phyloP scores from a whole-genome alignment of 2,113 vertebrate species.

The Trichechus manatus region DNA sequence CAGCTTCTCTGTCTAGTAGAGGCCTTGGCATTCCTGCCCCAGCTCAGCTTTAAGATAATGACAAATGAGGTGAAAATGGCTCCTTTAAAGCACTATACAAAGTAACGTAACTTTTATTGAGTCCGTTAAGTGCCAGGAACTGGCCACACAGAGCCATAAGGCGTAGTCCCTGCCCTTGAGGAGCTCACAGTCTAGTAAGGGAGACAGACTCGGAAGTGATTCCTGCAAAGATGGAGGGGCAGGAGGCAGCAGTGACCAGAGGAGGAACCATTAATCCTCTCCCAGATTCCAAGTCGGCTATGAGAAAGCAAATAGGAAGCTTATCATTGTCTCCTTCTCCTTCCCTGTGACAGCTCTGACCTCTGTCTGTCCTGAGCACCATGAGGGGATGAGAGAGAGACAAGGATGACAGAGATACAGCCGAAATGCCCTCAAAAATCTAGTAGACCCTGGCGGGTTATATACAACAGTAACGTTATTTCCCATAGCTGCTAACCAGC shows the following conservation, averaged over 20 bases:
- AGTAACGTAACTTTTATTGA: conserved; percentile 76
- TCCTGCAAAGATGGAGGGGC: neutral
- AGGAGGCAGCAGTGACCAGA: neutral
- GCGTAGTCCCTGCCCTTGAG: neutral
- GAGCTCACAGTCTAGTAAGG: conserved; percentile 67
- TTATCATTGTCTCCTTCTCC: neutral
- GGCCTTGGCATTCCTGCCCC: too few relatives aligned
- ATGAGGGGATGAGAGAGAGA: neutral
- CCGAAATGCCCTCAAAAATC: neutral
- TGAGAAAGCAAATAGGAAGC: neutral
- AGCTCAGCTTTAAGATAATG: neutral
- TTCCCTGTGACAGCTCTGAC: neutral
- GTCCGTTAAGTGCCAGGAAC: neutral
- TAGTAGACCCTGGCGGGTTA: neutral
- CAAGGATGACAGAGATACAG: neutral
- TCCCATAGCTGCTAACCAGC: conserved; percentile 70
- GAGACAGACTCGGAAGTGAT: neutral
- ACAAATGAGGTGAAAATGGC: neutral
- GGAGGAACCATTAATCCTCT: neutral
- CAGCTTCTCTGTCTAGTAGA: neutral
- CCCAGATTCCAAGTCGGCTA: neutral
- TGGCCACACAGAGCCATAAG: neutral
- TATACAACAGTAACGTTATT: conserved; percentile 37
- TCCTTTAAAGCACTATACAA: conserved; percentile 60
- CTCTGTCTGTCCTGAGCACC: neutral